Base-by-base conservation (phyloP, 2,797 vertebrate species). In the Pygocentrus nattereri region DNA sequence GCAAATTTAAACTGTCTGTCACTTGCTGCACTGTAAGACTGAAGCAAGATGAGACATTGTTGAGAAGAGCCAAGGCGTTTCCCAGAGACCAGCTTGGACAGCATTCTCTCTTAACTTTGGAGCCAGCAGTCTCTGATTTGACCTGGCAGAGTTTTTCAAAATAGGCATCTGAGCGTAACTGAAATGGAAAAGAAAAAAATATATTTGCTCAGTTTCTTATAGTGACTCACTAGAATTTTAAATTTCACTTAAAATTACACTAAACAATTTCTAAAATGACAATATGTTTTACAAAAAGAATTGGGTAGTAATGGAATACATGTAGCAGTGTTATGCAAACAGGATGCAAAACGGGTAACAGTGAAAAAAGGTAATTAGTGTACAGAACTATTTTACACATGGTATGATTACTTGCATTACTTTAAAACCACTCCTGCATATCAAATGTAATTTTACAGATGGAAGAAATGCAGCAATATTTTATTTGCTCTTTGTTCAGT, bases 71-170 rank as follows among this genome's bases (percentile, higher is more conserved):
- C 76, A 99, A 94, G 79, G 97, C 98, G 92, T 99, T 99, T 88
- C 98, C 98, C 87, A 99, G 92, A 78, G 98, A 98, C 98, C 98
- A 99, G 92, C 98, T 99, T 0, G 97, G 97, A 90, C 98, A 99
- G 89, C 98, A 99, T 85, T 95, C 92, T 0, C 94, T 93, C 73
- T 92, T 91, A 58, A 90, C 87, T 0, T 92, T 93, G 15, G 47
- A 73, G 38, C 88, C 89, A 11, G 90, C 89, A 2, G 85, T 74
- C 27, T 91, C 90, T 44, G 70, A 81, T 73, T 87, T 89, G 78
- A 85, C 82, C 88, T 97, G 96, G 91, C 98, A 99, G 85, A 99
- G 91, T 56, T 96, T 93, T 90, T 94, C 93, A 83, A 99, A 99
- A 38, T 90, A 94, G 74, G 94, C 85, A 0, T 98, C 97, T 68